These are phyloP conservation scores for Chesias legatella DNA, from an alignment of 2,888 invertebrate genomes.

Conservation along the genomic window DNA sequence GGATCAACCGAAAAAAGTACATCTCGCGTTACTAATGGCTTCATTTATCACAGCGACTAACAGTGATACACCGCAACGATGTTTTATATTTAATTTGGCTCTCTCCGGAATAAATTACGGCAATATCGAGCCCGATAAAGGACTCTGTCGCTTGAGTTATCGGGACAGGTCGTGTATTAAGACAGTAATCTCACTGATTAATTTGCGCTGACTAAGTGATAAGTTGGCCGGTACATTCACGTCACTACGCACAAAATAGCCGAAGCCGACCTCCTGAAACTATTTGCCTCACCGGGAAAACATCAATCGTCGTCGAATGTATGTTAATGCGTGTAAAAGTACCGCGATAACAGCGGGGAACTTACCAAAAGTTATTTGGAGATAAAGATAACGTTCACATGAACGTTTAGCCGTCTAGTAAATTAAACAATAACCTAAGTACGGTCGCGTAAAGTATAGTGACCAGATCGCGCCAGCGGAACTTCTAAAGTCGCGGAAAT, in stretches of 20 bases:
- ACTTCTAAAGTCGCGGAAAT: constrained; percentile 39
- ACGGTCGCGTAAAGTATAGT: constrained; percentile 32
- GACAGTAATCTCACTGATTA: constrained; percentile 69
- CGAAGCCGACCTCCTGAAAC: constrained; percentile 31
- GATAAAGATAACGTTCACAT: constrained; percentile 54
- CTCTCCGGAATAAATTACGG: constrained; percentile 75
- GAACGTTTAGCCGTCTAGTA: constrained; percentile 48
- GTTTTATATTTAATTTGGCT: constrained; percentile 80
- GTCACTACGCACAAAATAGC: constrained; percentile 43
- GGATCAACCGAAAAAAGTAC: constrained; percentile 79
- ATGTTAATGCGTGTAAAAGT: constrained; percentile 31
- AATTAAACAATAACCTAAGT: constrained; percentile 56
- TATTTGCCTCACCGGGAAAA: constrained; percentile 38
- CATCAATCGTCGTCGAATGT: constrained; percentile 36
- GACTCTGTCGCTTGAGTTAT: constrained; percentile 66
- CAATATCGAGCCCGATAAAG: constrained; percentile 73
- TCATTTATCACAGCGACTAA: constrained; percentile 81
- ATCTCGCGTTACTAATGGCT: constrained; percentile 80
- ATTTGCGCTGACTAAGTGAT: constrained; percentile 73
- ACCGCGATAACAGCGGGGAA: constrained; percentile 34
- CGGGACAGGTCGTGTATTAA: constrained; percentile 63
- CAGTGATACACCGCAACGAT: constrained; percentile 79
- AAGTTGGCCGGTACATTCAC: constrained; percentile 54
- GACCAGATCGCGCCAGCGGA: constrained; percentile 33
- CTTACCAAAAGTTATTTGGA: constrained; percentile 43